phyloP scores from a whole-genome alignment of 2,113 vertebrate species.

The Plecturocebus donacophilus region DNA sequence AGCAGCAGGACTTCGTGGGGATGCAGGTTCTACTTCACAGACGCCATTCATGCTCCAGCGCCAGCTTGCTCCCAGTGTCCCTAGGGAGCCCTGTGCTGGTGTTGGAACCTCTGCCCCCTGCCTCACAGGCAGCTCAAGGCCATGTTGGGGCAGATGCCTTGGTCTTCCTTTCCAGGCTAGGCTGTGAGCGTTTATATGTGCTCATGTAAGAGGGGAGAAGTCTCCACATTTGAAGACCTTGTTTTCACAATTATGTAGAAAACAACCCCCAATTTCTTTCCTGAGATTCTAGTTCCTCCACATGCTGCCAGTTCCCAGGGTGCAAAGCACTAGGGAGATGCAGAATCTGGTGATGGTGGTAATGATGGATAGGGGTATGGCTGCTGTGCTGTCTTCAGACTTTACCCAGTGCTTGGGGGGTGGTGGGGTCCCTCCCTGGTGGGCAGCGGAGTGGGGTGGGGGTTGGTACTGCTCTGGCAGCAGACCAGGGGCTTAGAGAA shows the following conservation, averaged over 20 bases:
- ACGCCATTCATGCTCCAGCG: conserved; percentile 46
- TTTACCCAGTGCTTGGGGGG: conserved; percentile 40
- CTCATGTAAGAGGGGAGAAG: conserved; percentile 57
- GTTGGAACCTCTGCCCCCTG: conserved; percentile 3
- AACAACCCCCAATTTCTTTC: conserved; percentile 76
- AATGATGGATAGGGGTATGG: conserved; percentile 56
- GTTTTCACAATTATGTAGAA: conserved; percentile 62
- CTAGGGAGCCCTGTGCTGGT: conserved; percentile 57
- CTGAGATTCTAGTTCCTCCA: conserved; percentile 80
- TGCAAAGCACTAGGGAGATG: conserved; percentile 54
- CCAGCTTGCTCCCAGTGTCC: conserved; percentile 24
- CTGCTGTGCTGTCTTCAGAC: conserved; percentile 76
- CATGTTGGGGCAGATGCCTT: conserved; percentile 14
- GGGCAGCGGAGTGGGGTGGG: background rate
- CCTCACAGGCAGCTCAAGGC: conserved; percentile 48
- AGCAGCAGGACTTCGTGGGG: conserved; percentile 70
- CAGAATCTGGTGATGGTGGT: conserved; percentile 38
- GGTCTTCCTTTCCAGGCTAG: conserved; percentile 44
- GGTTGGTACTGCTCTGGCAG: background rate
- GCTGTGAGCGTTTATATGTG: conserved; percentile 72
- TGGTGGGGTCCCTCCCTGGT: conserved; percentile 63
- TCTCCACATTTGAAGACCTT: conserved; percentile 67
- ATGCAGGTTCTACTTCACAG: conserved; percentile 55
- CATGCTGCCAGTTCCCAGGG: conserved; percentile 50
- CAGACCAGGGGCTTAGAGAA: conserved; percentile 38